A percentile compares a stretch with the other conserved stretches of the same genome.
Conservation (phyloP, 2,797 vertebrate genomes). For the Trichosurus vulpecula region DNA sequence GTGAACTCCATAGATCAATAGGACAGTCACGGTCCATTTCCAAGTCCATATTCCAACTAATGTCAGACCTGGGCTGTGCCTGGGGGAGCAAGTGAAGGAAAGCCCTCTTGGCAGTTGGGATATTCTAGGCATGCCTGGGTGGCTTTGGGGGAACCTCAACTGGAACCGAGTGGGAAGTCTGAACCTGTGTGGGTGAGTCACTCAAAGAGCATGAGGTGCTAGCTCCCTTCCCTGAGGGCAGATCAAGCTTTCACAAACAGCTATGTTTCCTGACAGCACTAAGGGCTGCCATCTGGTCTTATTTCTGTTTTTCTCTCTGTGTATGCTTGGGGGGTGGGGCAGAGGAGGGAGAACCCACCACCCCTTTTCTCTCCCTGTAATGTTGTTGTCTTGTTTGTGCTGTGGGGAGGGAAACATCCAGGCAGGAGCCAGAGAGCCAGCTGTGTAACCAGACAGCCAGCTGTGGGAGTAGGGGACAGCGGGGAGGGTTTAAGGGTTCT, state of each 20-base stretch:
- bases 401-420: background rate
- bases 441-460: conserved; percentile 11
- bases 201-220: background rate
- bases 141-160: background rate
- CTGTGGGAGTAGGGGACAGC: background rate
- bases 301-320: background rate
- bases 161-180: background rate
- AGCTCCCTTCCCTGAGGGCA: background rate
- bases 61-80: background rate
- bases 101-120: background rate
- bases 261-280: conserved; percentile 38
- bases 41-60: background rate
- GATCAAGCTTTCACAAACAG: conserved; percentile 21
- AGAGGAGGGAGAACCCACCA: background rate
- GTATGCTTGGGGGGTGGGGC: background rate
- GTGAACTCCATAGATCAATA: background rate
- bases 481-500: background rate
- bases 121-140: background rate
- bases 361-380: background rate
- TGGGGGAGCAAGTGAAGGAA: background rate
- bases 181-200: background rate
- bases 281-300: background rate
- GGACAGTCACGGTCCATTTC: background rate
- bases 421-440: background rate
- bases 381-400: conserved; percentile 15